Percentiles rank a stretch among this genome's conserved stretches.
Evolutionary conservation across 2,888 invertebrate species (phyloP).

Genomic region (Clivina fossor): DNA sequence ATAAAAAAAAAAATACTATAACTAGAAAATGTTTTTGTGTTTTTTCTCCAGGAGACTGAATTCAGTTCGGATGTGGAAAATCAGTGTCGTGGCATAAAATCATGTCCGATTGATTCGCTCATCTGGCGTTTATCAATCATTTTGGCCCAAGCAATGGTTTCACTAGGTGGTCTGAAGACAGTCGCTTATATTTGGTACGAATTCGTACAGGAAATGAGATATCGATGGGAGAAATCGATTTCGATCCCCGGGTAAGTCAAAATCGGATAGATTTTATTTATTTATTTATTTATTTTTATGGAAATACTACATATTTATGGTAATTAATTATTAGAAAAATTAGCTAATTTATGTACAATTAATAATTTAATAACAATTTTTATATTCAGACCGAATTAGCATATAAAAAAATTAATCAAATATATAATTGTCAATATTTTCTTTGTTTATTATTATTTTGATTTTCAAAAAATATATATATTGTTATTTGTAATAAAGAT

Average conservation of each 20-base stretch:
- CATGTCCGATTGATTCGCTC: constrained; percentile 76
- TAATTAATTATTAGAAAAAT: too few relatives aligned
- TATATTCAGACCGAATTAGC: too few relatives aligned
- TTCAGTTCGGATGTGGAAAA: constrained; percentile 36
- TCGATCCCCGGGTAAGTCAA: constrained; percentile 85
- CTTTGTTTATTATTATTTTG: too few relatives aligned
- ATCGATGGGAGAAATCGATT: constrained; percentile 82
- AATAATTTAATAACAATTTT: too few relatives aligned
- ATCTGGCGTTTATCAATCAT: constrained; percentile 80
- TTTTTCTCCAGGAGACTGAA: constrained; percentile 41
- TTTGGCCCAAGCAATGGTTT: constrained; percentile 71
- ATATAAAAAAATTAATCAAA: too few relatives aligned
- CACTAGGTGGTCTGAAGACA: constrained; percentile 71
- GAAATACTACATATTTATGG: too few relatives aligned
- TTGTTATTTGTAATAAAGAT: too few relatives aligned
- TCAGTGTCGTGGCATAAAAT: constrained; percentile 57
- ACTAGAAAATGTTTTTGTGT: too few relatives aligned
- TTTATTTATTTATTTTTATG: constrained; percentile 11
- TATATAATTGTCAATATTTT: too few relatives aligned
- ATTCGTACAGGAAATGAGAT: constrained; percentile 85
- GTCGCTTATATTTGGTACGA: constrained; percentile 93
- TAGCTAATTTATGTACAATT: too few relatives aligned
- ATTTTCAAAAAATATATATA: too few relatives aligned
- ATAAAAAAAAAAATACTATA: too few relatives aligned
- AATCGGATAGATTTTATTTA: constrained; percentile 9